phyloP scores from a whole-genome alignment of 2,113 vertebrate species.

The Lanius collurio region DNA sequence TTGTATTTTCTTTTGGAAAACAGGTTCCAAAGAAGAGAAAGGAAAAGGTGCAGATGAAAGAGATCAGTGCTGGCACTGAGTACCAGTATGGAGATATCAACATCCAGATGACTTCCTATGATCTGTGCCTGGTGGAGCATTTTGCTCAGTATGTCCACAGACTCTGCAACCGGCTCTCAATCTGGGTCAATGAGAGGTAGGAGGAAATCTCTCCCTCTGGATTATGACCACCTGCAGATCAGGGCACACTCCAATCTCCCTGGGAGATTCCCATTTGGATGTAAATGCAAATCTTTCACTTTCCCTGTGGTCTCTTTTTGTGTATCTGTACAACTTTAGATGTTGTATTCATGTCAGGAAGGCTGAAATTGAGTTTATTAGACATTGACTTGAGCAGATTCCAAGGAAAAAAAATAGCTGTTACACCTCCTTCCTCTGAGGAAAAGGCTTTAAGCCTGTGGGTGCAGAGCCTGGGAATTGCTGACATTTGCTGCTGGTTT shows the following conservation, averaged over 20 bases:
- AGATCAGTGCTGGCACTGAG: conserved; percentile 72
- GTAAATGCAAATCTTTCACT: background rate
- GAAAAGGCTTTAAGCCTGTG: background rate
- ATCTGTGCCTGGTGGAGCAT: conserved; percentile 87
- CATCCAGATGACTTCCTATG: conserved; percentile 83
- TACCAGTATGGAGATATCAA: conserved; percentile 83
- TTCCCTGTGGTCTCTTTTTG: background rate
- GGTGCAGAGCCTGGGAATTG: background rate
- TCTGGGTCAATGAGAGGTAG: conserved; percentile 84
- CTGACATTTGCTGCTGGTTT: background rate
- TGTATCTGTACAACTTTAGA: background rate
- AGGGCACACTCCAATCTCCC: background rate
- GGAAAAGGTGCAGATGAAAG: conserved; percentile 74
- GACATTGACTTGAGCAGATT: background rate
- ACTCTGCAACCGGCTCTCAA: conserved; percentile 82
- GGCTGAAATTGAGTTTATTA: background rate
- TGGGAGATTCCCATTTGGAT: background rate
- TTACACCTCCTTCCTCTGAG: background rate
- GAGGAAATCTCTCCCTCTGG: background rate
- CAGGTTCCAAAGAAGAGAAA: conserved; percentile 76
- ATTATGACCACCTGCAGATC: too few relatives aligned
- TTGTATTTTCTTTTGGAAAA: background rate
- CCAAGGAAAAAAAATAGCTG: background rate
- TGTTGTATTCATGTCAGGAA: background rate
- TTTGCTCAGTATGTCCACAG: conserved; percentile 86